Percentiles rank a stretch among this genome's conserved stretches.
Evolutionary conservation across 1,140 invertebrate species (phyloP).

Genomic region (Periplaneta americana): DNA sequence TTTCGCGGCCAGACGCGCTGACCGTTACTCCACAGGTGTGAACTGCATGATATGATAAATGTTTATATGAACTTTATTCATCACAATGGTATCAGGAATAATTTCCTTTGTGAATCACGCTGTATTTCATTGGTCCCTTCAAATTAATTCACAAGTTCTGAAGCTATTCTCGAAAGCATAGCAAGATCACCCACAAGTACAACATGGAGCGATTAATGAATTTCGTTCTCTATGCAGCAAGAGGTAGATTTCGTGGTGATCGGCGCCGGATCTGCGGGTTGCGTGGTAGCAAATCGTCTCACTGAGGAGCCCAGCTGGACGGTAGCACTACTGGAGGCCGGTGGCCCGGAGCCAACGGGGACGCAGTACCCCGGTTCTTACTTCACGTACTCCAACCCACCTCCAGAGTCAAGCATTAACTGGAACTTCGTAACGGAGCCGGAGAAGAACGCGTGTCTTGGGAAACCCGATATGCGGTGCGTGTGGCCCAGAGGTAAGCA

Average conservation of each 20-base stretch:
- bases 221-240: too few species aligned
- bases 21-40: too few species aligned
- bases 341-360: constrained; percentile 18
- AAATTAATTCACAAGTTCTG: too few species aligned
- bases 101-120: too few species aligned
- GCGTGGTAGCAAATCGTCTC: constrained; percentile 18
- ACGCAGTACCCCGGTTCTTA: constrained; percentile 19
- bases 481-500: constrained; percentile 39
- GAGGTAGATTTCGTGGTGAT: constrained; percentile 17
- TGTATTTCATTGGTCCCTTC: too few species aligned
- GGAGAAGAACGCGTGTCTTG: constrained; percentile 43
- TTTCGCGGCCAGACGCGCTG: too few species aligned
- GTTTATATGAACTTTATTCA: too few species aligned
- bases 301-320: constrained; percentile 9
- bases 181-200: too few species aligned
- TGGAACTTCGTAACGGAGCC: constrained; percentile 36
- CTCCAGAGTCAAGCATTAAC: constrained; percentile 9
- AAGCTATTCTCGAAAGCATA: too few species aligned
- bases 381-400: constrained; percentile 12
- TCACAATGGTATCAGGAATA: too few species aligned
- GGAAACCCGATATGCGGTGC: constrained; percentile 27
- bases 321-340: constrained; percentile 21
- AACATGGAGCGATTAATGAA: too few species aligned
- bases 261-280: constrained; percentile 18
- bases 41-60: too few species aligned